Evolutionary conservation across 2,797 vertebrate genomes (phyloP), one percentile per base, ranked within the genome.

Genomic region (Danio jaintianensis): DNA sequence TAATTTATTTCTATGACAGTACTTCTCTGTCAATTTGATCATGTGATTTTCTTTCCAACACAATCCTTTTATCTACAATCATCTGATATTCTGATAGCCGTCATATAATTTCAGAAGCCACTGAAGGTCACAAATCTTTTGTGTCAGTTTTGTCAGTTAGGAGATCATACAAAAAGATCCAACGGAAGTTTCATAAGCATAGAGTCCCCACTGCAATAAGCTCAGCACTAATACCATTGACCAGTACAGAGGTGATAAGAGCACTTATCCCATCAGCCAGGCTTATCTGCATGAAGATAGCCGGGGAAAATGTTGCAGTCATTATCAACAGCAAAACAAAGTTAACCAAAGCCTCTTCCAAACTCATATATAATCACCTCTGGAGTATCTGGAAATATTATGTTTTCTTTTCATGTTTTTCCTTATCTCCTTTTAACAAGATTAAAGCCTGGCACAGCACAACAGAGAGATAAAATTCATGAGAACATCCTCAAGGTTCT

Each of bases 341-440:
- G 36, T 67, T 72, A 83, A 40, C 48, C 62, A 85, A 77, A 83
- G 53, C 42, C 58, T 12, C 40, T 29, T n/a, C 62, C 69, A 62
- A 82, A 87, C 52, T 53, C 76, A 74, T 79, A 82, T 79, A 83
- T 79, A 86, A 85, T 83, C 81, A 80, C 50, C 50, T 62, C 53
- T 78, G n/a, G 61, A 81, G 77, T 62, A 85, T 87, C 81, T 86
- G 77, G 66, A 86, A 86, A 85, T 83, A 80, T 76, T 80, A 63
- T 78, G 76, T 78, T 85, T 78, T 47, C 64, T 64, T 77, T 80
- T 78, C 55, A 55, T 75, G 70, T 56, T 83, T 70, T 75, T 67
- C 69, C 80, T 81, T 76, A 82, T 83, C 78, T 69, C 9, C 52
- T 64, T 82, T 83, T 83, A 86, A 85, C 74, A 71, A 85, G 81